These are phyloP conservation scores for Lordiphosa stackelbergi DNA, from an alignment of 1,140 invertebrate species.

Conservation along the genomic window DNA sequence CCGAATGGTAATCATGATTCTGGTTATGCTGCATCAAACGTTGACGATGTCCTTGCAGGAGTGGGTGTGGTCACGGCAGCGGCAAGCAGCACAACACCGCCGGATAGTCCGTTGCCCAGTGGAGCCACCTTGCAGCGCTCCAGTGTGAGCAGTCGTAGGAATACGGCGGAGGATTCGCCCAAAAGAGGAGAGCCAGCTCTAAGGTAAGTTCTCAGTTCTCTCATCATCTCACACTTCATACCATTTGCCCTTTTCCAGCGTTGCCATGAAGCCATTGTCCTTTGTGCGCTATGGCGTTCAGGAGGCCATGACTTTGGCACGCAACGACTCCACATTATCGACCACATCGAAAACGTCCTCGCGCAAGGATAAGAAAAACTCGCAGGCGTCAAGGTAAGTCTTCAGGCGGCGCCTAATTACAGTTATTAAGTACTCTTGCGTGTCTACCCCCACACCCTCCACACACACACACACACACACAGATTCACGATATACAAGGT, in stretches of 20 bases:
- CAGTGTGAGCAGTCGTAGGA: slow-evolving; percentile 68
- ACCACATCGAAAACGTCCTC: slow-evolving; percentile 77
- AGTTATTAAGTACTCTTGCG: slow-evolving; percentile 44
- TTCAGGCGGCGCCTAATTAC: slow-evolving; percentile 35
- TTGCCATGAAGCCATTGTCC: slow-evolving; percentile 77
- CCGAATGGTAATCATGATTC: slow-evolving; percentile 89
- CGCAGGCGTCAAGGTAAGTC: slow-evolving; percentile 76
- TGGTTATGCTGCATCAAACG: slow-evolving; percentile 85
- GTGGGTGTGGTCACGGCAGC: slow-evolving; percentile 54
- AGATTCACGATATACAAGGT: slow-evolving; percentile 95
- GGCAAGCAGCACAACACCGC: slow-evolving; percentile 73
- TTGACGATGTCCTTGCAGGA: slow-evolving; percentile 79
- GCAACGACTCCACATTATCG: slow-evolving; percentile 77
- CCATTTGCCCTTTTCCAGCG: slow-evolving; percentile 32
- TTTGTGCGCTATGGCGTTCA: slow-evolving; percentile 76
- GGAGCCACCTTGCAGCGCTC: slow-evolving; percentile 67
- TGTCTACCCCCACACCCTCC: slow-evolving; percentile 33
- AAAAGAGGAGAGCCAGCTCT: slow-evolving; percentile 68
- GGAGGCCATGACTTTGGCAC: slow-evolving; percentile 76
- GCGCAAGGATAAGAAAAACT: slow-evolving; percentile 77
- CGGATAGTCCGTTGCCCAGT: slow-evolving; percentile 79
- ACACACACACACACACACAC: not conserved
- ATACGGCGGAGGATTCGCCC: slow-evolving; percentile 67
- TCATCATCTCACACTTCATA: too few relatives aligned
- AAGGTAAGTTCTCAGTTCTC: too few relatives aligned